phyloP scores from a whole-genome alignment of 2,888 invertebrate species.

The Pardosa pseudoannulata region DNA sequence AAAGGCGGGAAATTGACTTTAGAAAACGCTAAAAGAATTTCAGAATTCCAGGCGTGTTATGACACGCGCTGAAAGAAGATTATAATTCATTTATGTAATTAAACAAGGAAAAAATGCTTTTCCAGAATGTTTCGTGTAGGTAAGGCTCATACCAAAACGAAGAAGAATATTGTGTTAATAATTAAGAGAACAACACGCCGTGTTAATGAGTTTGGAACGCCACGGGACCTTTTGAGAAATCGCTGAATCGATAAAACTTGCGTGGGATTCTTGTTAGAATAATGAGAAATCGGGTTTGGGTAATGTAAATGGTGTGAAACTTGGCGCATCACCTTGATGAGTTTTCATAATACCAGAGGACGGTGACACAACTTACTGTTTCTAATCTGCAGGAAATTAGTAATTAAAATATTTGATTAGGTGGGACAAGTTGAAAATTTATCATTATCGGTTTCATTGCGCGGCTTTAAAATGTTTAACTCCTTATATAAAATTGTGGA shows the following conservation, averaged over 20 bases:
- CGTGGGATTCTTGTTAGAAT: neutral
- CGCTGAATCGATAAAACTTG: neutral
- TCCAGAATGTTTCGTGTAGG: neutral
- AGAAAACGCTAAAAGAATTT: neutral
- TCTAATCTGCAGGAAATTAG: too few relatives aligned
- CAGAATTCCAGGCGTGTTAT: neutral
- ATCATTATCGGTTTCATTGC: too few relatives aligned
- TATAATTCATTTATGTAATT: slow-evolving; percentile 17
- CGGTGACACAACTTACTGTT: too few relatives aligned
- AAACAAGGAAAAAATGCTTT: neutral
- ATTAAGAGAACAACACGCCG: neutral
- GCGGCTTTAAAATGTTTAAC: too few relatives aligned
- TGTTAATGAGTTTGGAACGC: neutral
- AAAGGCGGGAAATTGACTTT: neutral
- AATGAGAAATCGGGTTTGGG: neutral
- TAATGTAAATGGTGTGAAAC: neutral
- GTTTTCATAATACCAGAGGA: neutral
- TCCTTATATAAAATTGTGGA: too few relatives aligned
- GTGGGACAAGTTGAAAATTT: too few relatives aligned
- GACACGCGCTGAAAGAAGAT: neutral
- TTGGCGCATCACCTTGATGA: neutral
- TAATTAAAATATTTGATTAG: too few relatives aligned
- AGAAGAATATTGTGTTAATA: neutral
- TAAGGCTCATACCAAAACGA: neutral
- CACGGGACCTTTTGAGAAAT: neutral